These are phyloP conservation scores for Archaeoteleia sp. DNA, from an alignment of 2,888 invertebrate species.

Conservation along the genomic window DNA sequence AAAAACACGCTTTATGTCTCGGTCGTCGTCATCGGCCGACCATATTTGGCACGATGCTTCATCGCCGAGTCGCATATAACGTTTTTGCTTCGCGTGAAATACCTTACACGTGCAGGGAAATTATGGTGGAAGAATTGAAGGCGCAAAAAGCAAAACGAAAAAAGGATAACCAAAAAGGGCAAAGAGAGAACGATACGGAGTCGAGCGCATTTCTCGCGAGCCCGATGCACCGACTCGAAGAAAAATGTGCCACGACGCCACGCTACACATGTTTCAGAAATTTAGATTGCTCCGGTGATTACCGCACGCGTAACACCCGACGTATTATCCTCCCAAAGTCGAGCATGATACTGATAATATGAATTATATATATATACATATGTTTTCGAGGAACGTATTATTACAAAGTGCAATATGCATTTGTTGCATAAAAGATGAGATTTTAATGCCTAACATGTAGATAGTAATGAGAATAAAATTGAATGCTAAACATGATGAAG, in stretches of 20 bases:
- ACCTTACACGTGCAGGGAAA: constrained; percentile 41
- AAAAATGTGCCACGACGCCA: constrained; percentile 21
- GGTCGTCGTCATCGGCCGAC: constrained; percentile 53
- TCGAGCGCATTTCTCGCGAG: constrained; percentile 12
- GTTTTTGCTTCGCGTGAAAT: constrained; percentile 38
- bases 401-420: too few relatives aligned
- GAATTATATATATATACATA: constrained; percentile 25
- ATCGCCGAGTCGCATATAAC: constrained; percentile 34
- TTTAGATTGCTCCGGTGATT: constrained; percentile 31
- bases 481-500: too few relatives aligned
- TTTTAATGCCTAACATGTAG: too few relatives aligned
- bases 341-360: constrained; percentile 7
- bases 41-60: constrained; percentile 65
- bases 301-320: constrained; percentile 16
- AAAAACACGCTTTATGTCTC: constrained; percentile 65
- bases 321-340: constrained; percentile 22
- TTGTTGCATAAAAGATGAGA: too few relatives aligned
- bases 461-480: too few relatives aligned
- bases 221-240: too few relatives aligned
- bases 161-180: constrained; percentile 2
- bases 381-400: constrained; percentile 51
- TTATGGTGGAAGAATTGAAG: constrained; percentile 37
- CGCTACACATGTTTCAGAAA: constrained; percentile 17
- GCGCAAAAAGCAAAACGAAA: constrained; percentile 1
- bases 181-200: constrained; percentile 18